Percentiles rank a stretch among this genome's conserved stretches.
Conservation (phyloP, 2,797 vertebrate genomes). For the Melanotaenia pygmaea region DNA sequence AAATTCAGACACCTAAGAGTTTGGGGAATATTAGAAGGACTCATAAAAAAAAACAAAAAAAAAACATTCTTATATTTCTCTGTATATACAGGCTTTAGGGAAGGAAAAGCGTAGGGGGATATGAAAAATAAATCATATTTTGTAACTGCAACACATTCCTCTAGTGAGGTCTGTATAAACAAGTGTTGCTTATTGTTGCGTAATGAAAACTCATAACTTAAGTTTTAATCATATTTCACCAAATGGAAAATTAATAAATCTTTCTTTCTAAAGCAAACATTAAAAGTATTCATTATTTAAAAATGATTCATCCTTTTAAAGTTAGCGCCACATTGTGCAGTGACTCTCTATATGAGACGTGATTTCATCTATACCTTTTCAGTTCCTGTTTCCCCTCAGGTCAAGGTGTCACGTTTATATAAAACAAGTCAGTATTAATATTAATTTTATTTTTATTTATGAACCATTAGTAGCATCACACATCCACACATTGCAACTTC, state of each 20-base stretch:
- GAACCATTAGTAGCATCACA: no score
- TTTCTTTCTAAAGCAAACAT: not conserved
- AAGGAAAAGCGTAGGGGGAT: constrained; percentile 15
- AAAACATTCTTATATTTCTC: constrained; percentile 67
- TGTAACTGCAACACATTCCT: constrained; percentile 14
- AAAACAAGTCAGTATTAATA: no score
- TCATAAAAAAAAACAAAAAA: constrained; percentile 42
- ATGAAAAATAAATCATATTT: constrained; percentile 50
- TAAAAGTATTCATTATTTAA: not conserved
- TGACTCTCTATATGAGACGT: not conserved
- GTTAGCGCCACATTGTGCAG: no score
- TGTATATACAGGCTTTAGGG: constrained; percentile 50
- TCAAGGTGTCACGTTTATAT: no score
- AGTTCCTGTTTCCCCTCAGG: not conserved
- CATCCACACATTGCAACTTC: no score
- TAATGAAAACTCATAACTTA: not conserved
- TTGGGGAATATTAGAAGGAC: constrained; percentile 66
- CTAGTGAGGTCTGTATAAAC: not conserved
- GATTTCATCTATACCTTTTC: not conserved
- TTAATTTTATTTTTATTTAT: no score
- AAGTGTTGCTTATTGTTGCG: not conserved
- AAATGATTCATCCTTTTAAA: not conserved
- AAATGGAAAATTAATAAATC: not conserved
- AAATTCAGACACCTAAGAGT: constrained; percentile 70
- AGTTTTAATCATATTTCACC: constrained; percentile 4